phyloP scores from a whole-genome alignment of 2,797 vertebrate species.

The Fundulus diaphanus region DNA sequence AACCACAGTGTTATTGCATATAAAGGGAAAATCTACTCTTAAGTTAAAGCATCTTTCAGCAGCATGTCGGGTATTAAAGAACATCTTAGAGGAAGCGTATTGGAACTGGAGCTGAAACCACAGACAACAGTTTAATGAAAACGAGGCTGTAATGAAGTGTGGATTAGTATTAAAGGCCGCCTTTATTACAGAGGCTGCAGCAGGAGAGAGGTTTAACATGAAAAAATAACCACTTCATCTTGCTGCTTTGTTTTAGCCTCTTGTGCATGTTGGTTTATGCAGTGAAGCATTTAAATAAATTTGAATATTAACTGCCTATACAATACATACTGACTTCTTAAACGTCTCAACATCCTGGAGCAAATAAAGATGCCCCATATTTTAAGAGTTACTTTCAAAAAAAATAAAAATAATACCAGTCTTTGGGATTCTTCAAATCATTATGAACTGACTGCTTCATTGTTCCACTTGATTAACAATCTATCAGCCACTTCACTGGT shows the following conservation, averaged over 20 bases:
- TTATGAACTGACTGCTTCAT: constrained; percentile 16
- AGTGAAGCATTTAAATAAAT: constrained; percentile 33
- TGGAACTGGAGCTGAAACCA: neutral
- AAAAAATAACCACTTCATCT: constrained; percentile 34
- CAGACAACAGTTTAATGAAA: neutral
- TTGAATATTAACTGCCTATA: constrained; percentile 22
- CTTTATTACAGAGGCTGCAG: neutral
- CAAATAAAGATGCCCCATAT: constrained; percentile 34
- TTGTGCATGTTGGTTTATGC: constrained; percentile 10
- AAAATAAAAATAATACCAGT: too few species aligned
- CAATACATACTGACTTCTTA: too few species aligned
- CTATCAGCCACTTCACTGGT: neutral
- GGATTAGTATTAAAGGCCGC: neutral
- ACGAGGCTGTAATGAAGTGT: neutral
- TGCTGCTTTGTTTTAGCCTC: constrained; percentile 3
- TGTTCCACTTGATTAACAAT: constrained; percentile 12
- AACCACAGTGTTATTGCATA: neutral
- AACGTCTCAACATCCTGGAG: constrained; percentile 16
- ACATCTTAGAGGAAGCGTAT: neutral
- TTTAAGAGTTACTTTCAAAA: constrained; percentile 38
- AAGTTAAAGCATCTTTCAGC: neutral
- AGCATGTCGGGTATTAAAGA: too few species aligned
- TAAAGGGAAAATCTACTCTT: neutral
- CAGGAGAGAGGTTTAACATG: constrained; percentile 12
- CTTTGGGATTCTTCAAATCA: constrained; percentile 23